Evolutionary conservation across 2,797 vertebrate species (phyloP).

Genomic region (Microcaecilia unicolor): DNA sequence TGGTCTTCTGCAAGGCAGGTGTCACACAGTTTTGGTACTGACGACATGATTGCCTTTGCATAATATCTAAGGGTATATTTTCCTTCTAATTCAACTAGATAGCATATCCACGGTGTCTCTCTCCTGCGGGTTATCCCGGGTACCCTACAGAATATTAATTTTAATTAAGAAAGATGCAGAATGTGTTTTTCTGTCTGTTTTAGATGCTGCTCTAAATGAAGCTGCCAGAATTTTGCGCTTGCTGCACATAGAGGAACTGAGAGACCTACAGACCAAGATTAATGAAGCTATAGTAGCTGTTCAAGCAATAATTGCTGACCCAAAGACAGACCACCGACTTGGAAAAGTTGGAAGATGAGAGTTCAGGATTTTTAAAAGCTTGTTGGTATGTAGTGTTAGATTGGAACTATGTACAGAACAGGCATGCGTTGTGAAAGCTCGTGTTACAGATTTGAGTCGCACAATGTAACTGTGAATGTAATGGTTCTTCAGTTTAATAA

Average conservation of each 20-base stretch:
- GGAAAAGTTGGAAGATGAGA: constrained; percentile 92
- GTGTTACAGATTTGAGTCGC: constrained; percentile 20
- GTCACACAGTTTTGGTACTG: no score
- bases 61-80: not conserved
- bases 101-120: no score
- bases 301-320: constrained; percentile 93
- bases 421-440: constrained; percentile 33
- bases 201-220: constrained; percentile 90
- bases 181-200: not conserved
- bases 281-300: constrained; percentile 96
- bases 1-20: no score
- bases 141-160: not conserved
- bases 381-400: constrained; percentile 1
- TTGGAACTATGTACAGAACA: constrained; percentile 2
- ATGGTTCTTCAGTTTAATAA: no score
- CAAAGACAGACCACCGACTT: constrained; percentile 93
- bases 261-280: constrained; percentile 91
- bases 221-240: constrained; percentile 87
- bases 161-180: not conserved
- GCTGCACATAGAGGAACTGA: constrained; percentile 92
- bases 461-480: no score
- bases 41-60: not conserved
- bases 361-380: not conserved
- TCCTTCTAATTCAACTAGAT: constrained; percentile 14
- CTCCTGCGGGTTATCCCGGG: no score